Base-by-base conservation (phyloP, 2,888 invertebrate genomes). In the Pseudanteris insignis region DNA sequence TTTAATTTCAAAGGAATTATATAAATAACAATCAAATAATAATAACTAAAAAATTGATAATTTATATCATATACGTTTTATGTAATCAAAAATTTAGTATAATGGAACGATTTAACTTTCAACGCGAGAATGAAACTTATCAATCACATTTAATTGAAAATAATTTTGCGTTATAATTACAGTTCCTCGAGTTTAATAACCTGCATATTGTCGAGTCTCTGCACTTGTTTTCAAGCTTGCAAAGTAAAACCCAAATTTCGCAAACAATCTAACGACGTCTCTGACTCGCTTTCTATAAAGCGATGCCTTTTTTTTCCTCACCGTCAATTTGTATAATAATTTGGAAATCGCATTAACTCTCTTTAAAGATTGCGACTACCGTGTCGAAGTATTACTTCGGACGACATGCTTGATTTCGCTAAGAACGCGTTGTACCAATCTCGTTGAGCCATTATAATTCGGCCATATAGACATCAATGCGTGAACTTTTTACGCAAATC, bases 331-430 rank as follows among this genome's bases (percentile, higher is more conserved):
- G 46, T 46, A 50, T 40, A 59, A 59, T 55, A 64, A 64, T 64
- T 64, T 64, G 64, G 64, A 62, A 64, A 64, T 64, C 64, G 63
- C 57, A 63, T 53, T 53, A 53, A 43, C 53, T 47, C 55, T 54
- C 55, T 51, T 41, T 38, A 44, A 58, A 53, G 59, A 62, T 64
- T 62, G 62, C 64, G 47, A 48, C 55, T 51, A 62, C 62, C 64
- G 64, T 62, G 53, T 51, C 58, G 62, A 62, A 62, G 55, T 55
- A 37, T 50, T 59, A 38, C 55, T 51, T 28, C 50, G 54, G 64
- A 58, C 57, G 53, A 50, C 53, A 58, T 64, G 57, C 50, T 53
- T 50, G 61, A 64, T 57, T 61, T 64, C 64, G 33, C 57, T 57
- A 57, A 61, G 38, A 61, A 26, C 51, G 37, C 37, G 53, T 53